phyloP scores from a whole-genome alignment of 1,140 invertebrate species.

The Trachymyrmex septentrionalis region DNA sequence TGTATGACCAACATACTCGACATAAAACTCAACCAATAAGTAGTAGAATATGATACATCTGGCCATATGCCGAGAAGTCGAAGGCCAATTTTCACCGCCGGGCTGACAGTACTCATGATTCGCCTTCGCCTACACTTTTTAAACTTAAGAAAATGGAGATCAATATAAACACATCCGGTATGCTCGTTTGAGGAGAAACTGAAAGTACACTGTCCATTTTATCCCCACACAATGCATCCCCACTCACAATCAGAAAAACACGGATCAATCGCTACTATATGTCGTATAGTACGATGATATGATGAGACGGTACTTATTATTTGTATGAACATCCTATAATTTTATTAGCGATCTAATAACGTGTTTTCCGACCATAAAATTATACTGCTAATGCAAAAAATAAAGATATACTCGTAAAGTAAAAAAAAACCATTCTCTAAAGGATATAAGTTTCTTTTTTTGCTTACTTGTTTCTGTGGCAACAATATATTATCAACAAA shows the following conservation, averaged over 20 bases:
- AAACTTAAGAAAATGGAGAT: not conserved
- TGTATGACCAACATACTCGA: slow-evolving; percentile 2
- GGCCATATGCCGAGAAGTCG: slow-evolving; percentile 27
- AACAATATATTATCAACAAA: not conserved
- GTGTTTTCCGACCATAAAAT: not conserved
- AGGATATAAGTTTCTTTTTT: not conserved
- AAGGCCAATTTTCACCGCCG: slow-evolving; percentile 27
- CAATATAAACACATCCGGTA: not conserved
- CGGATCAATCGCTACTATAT: slow-evolving; percentile 25
- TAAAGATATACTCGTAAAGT: no score
- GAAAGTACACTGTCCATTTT: not conserved
- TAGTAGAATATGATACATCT: not conserved
- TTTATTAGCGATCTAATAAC: not conserved
- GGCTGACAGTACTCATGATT: not conserved
- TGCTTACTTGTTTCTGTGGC: not conserved
- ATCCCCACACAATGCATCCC: slow-evolving; percentile 19
- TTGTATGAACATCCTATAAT: not conserved
- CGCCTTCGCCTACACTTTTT: not conserved
- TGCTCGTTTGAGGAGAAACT: not conserved
- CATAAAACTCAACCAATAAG: not conserved
- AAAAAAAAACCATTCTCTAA: not conserved
- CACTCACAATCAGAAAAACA: slow-evolving; percentile 1
- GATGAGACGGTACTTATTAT: not conserved
- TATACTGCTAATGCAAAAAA: no score
- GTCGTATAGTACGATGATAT: not conserved